These are phyloP conservation scores for Erythrocercus mccallii DNA, from an alignment of 2,113 vertebrate genomes.

Conservation along the genomic window DNA sequence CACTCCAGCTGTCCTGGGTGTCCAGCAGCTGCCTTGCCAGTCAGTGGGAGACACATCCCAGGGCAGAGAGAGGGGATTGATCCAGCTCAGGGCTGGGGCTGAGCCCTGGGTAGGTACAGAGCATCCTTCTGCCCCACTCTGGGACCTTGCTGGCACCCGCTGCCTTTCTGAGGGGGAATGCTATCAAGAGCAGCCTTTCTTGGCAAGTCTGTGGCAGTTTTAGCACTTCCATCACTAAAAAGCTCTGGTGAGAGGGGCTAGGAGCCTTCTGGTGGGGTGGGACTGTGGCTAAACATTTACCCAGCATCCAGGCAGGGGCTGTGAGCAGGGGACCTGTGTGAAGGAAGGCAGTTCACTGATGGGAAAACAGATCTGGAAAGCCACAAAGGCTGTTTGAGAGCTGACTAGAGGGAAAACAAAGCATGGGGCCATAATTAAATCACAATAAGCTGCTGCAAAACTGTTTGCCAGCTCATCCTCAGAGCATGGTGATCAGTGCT, in stretches of 20 bases:
- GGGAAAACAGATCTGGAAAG: background rate
- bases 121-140: background rate
- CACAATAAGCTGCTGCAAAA: background rate
- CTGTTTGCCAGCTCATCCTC: background rate
- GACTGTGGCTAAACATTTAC: background rate
- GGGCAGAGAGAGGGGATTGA: background rate
- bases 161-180: background rate
- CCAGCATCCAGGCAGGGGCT: background rate
- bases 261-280: accelerated
- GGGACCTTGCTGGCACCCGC: background rate
- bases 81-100: background rate
- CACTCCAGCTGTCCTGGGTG: background rate
- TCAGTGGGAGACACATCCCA: background rate
- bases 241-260: background rate
- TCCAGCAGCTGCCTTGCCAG: background rate
- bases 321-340: background rate
- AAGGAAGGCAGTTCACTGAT: background rate
- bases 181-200: background rate
- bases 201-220: background rate
- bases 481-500: background rate
- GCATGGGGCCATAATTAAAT: background rate
- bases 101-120: background rate
- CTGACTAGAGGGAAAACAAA: background rate
- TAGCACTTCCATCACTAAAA: background rate
- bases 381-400: background rate